A percentile compares a stretch with the other conserved stretches of the same genome.
phyloP scores from a whole-genome alignment of 2,113 vertebrate species.

The Rhynchomys soricoides region DNA sequence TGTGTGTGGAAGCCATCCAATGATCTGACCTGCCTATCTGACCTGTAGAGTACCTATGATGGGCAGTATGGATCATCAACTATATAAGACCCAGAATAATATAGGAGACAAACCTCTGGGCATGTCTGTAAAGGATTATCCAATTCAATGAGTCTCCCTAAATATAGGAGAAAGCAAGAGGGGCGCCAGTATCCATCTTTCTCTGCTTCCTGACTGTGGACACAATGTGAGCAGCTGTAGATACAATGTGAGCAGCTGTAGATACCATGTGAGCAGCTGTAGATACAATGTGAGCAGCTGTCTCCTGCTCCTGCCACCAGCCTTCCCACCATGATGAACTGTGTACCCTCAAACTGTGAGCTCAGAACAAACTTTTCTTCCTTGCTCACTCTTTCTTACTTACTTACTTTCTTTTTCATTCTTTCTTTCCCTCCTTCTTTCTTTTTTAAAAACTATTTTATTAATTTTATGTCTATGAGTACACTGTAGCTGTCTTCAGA shows the following conservation, averaged over 20 bases:
- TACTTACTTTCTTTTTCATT: too few relatives aligned
- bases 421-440: too few relatives aligned
- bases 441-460: too few relatives aligned
- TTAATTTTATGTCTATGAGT: too few relatives aligned
- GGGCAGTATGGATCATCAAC: background rate
- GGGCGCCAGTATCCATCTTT: background rate
- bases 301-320: background rate
- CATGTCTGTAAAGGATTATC: background rate
- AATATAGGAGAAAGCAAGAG: background rate
- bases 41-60: too few relatives aligned
- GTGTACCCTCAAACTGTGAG: background rate
- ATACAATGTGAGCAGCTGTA: too few relatives aligned
- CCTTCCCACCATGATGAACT: background rate
- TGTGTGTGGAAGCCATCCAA: background rate
- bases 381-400: background rate
- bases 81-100: background rate
- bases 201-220: background rate
- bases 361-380: too few relatives aligned
- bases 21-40: rapidly evolving
- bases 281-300: too few relatives aligned
- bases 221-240: background rate
- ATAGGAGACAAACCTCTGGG: background rate
- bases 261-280: too few relatives aligned
- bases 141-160: background rate
- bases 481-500: too few relatives aligned